Evolutionary conservation across 2,797 vertebrate species (phyloP).

Genomic region (Centropyge bicolor): DNA sequence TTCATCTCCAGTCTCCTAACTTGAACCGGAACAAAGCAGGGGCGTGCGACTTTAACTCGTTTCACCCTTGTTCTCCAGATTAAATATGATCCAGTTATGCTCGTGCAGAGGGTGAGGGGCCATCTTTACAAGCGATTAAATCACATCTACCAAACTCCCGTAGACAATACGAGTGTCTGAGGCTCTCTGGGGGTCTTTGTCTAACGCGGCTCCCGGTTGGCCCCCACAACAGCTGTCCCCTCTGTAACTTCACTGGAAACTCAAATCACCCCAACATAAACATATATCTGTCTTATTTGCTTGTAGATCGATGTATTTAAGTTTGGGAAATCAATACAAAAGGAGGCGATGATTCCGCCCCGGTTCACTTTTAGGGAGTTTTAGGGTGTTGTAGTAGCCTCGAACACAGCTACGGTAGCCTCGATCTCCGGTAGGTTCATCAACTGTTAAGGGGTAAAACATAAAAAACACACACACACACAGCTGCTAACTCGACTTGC

Average conservation of each 20-base stretch:
- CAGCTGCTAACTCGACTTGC: no score
- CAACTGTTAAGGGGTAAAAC: neutral
- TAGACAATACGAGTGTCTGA: constrained; percentile 66
- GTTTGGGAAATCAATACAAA: neutral
- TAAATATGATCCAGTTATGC: neutral
- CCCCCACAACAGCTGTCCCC: constrained; percentile 60
- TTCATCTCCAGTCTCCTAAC: constrained; percentile 31
- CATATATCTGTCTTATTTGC: neutral
- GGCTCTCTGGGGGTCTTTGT: constrained; percentile 78
- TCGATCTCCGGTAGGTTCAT: constrained; percentile 32
- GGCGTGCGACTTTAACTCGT: neutral
- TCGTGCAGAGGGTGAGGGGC: neutral
- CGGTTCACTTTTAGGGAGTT: constrained; percentile 48
- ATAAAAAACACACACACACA: no score
- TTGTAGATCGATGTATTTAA: neutral
- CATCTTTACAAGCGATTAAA: constrained; percentile 15
- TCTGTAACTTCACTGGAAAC: constrained; percentile 50
- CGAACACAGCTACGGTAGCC: constrained; percentile 46
- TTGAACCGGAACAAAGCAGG: constrained; percentile 54
- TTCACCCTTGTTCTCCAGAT: neutral
- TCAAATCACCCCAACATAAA: constrained; percentile 6
- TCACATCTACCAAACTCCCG: constrained; percentile 36
- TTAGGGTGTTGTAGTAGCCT: constrained; percentile 61
- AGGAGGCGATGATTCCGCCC: neutral
- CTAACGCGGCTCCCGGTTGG: constrained; percentile 50